Percentiles rank a stretch among this genome's conserved stretches.
Evolutionary conservation across 2,797 vertebrate species (phyloP).

Genomic region (Rhabdophis nuchalis): DNA sequence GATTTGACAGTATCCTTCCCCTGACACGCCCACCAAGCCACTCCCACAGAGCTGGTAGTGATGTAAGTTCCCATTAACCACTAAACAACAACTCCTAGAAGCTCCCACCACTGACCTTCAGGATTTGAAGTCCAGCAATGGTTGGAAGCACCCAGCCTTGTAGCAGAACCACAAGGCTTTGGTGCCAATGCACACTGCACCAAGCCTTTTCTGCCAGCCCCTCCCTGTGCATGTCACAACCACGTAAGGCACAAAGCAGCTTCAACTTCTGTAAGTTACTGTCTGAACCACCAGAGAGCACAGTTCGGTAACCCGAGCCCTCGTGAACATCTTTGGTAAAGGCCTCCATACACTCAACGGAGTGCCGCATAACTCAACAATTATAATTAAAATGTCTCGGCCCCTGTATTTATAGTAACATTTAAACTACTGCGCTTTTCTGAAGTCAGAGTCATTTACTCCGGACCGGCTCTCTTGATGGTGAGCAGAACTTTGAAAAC

Average conservation of each 20-base stretch:
- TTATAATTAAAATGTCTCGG: conserved; percentile 84
- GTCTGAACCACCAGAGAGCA: conserved; percentile 75
- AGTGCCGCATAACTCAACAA: conserved; percentile 80
- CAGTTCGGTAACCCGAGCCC: conserved; percentile 64
- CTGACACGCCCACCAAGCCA: too few species aligned
- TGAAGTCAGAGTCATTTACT: conserved; percentile 82
- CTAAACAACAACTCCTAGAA: not conserved
- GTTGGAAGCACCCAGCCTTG: not conserved
- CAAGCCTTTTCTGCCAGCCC: conserved; percentile 6
- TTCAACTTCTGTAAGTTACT: conserved; percentile 68
- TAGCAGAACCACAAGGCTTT: conserved; percentile 1
- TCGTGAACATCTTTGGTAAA: conserved; percentile 68
- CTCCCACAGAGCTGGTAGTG: too few species aligned
- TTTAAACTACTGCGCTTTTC: conserved; percentile 82
- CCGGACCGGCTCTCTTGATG: conserved; percentile 78
- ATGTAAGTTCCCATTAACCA: not conserved
- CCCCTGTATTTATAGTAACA: conserved; percentile 84
- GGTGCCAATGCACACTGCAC: conserved; percentile 35
- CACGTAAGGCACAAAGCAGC: conserved; percentile 22
- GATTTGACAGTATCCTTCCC: too few species aligned
- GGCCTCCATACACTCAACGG: conserved; percentile 65
- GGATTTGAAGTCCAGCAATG: not conserved
- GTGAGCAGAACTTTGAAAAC: conserved; percentile 82
- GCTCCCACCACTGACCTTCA: not conserved
- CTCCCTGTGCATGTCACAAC: not conserved